These are phyloP conservation scores for Eupithecia subfuscata DNA, from an alignment of 2,888 invertebrate species.

Conservation along the genomic window DNA sequence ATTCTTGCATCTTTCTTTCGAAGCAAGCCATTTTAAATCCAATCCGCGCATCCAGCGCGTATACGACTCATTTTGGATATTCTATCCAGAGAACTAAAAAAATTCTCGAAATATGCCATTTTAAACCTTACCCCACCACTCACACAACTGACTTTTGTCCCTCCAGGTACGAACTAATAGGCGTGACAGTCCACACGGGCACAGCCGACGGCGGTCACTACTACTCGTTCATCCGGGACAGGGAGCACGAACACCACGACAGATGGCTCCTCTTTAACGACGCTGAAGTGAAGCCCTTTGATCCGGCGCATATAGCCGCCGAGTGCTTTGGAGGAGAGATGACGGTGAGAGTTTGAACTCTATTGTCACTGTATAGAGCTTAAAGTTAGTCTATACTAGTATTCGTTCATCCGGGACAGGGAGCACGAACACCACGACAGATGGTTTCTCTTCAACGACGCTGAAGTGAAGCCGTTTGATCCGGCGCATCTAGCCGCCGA, in stretches of 20 bases:
- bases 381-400: conserved; percentile 85
- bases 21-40: too few relatives aligned
- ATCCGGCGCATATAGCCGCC: conserved; percentile 96
- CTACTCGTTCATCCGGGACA: conserved; percentile 97
- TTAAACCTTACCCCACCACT: not conserved
- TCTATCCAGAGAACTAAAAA: not conserved
- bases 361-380: not conserved
- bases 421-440: conserved; percentile 90
- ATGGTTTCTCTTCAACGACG: conserved; percentile 96
- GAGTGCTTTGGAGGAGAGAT: conserved; percentile 99
- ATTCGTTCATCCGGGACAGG: conserved; percentile 96
- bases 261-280: conserved; percentile 97
- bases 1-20: too few relatives aligned
- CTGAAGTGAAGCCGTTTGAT: conserved; percentile 97
- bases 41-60: not conserved
- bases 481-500: conserved; percentile 97
- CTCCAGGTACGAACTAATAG: conserved; percentile 90
- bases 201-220: conserved; percentile 99
- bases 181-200: conserved; percentile 98
- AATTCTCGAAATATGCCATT: not conserved
- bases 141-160: not conserved
- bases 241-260: conserved; percentile 89
- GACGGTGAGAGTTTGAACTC: conserved; percentile 85
- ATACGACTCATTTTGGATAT: not conserved
- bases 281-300: conserved; percentile 97